These are phyloP conservation scores for Atherinosoma microstoma DNA, from an alignment of 2,797 vertebrate species.

Conservation along the genomic window DNA sequence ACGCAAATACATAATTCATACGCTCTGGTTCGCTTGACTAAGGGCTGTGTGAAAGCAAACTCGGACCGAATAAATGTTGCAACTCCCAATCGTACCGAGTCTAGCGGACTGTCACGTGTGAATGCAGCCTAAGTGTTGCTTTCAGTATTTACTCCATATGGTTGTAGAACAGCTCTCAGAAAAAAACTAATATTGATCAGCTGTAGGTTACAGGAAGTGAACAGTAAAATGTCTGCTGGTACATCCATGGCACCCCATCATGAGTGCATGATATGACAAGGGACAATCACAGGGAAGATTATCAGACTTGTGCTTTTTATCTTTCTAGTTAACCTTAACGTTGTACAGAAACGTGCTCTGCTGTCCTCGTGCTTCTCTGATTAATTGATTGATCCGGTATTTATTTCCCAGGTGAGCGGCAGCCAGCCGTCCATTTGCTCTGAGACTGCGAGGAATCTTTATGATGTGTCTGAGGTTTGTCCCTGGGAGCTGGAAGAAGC, in stretches of 20 bases:
- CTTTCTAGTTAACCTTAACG: not conserved
- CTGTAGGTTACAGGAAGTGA: no score
- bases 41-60: no score
- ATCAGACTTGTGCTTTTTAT: not conserved
- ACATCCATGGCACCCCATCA: not conserved
- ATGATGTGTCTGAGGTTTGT: constrained; percentile 93
- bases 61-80: not conserved
- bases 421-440: constrained; percentile 88
- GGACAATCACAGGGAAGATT: not conserved
- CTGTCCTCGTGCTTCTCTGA: not conserved
- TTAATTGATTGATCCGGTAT: not conserved
- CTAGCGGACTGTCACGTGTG: not conserved
- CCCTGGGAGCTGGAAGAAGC: constrained; percentile 95
- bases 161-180: not conserved
- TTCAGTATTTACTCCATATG: not conserved
- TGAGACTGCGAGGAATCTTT: constrained; percentile 86
- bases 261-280: not conserved
- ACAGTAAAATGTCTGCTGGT: not conserved
- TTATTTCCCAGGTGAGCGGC: constrained; percentile 78
- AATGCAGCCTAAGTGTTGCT: not conserved
- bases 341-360: not conserved
- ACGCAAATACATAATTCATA: no score
- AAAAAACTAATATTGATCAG: no score
- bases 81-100: not conserved
- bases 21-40: no score